Base-by-base conservation (phyloP, 1,140 invertebrate genomes). In the Ridgeia piscesae region DNA sequence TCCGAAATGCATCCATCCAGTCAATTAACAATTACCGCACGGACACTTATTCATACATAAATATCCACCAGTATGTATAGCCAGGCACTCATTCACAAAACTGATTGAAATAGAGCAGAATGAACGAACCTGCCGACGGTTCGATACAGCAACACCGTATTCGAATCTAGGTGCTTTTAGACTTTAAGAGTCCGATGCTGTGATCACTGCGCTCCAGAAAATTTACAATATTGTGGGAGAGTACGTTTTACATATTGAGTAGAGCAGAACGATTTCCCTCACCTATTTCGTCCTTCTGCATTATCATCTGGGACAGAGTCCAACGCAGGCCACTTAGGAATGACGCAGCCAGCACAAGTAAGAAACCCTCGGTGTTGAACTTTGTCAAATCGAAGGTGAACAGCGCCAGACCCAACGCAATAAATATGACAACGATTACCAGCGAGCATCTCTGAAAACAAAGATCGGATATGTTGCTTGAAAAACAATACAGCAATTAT, bases 341-440 rank as follows among this genome's bases (percentile, higher is more conserved):
- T 31, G 99, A 99, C 4, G 99, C 99, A 91, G 98, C 95, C 31
- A 99, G 96, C 35, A 99, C 97, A 93, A 99, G 97, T 35, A 98
- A 94, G 96, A 99, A 99, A 33, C 99, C 99, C 89, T 98, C 95
- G 8, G 98, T 94, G 95, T 98, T 97, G 95, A 99, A 99, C 95
- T 99, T 97, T 0, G 98, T 98, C 21, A 99, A 98, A 95, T 99
- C 98, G 96, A 99, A 99, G 0, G 99, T 99, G 94, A 99, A 99
- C 97, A 99, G 98, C 93, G 98, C 97, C 33, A 99, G 97, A 0
- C 99, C 99, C 14, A 96, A 94, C 14, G 98, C 97, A 95, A 99
- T 99, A 96, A 99, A 98, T 0, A 97, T 95, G 35, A 99, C 98
- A 93, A 99, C 98, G 89, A 98, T 96, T 50, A 98, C 97, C 33